These are phyloP conservation scores for Dendrolimus punctatus DNA, from an alignment of 1,140 invertebrate species.

Conservation along the genomic window DNA sequence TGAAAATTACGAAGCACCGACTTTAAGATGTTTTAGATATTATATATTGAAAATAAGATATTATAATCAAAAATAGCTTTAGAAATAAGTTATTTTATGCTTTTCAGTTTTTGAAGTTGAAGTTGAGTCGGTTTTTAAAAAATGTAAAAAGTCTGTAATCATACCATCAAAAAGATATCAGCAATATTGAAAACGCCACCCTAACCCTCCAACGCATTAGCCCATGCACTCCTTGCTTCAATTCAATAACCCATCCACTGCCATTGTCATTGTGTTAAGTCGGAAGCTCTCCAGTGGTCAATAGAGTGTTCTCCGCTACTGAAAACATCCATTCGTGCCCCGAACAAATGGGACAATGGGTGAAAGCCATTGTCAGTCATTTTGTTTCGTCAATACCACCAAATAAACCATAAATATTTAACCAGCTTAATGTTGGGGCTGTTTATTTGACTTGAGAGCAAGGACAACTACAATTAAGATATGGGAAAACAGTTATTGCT, in stretches of 20 bases:
- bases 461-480: no score
- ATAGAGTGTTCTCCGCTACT: slow-evolving; percentile 26
- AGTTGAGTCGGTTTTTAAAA: no score
- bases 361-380: slow-evolving; percentile 39
- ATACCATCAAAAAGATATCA: no score
- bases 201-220: not conserved
- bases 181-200: not conserved
- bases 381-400: slow-evolving; percentile 56
- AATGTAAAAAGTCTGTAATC: no score
- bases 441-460: no score
- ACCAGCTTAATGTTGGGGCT: slow-evolving; percentile 35
- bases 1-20: no score
- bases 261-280: slow-evolving; percentile 5
- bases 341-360: slow-evolving; percentile 24
- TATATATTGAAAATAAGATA: no score
- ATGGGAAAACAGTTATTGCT: no score
- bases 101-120: no score
- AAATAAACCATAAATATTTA: slow-evolving; percentile 64
- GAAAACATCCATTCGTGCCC: slow-evolving; percentile 25
- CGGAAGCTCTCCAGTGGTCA: slow-evolving; percentile 49
- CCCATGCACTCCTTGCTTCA: not conserved
- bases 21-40: no score
- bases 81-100: no score
- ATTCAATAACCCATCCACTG: slow-evolving; percentile 1
- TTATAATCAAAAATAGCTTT: no score